Conservation (phyloP, 2,888 invertebrate species). For the Dryococelus australis region DNA sequence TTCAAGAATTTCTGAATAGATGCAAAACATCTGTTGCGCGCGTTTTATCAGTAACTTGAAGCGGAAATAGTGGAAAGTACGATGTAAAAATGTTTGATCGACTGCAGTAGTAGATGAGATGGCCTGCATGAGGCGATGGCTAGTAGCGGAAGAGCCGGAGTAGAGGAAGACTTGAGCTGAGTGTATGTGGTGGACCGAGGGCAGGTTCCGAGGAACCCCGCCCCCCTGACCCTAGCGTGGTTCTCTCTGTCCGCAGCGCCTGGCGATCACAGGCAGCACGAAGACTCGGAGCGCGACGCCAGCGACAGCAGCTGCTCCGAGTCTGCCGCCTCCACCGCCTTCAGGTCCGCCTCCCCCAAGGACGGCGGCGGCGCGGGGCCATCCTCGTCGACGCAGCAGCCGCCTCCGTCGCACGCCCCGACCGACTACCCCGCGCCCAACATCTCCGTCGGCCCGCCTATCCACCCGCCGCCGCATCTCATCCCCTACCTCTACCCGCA, state of each 20-base stretch:
- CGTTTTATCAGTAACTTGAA: too few relatives aligned
- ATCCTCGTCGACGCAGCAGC: conserved; percentile 57
- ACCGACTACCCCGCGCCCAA: conserved; percentile 82
- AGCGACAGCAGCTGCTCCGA: conserved; percentile 55
- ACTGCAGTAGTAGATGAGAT: too few relatives aligned
- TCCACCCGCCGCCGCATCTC: conserved; percentile 87
- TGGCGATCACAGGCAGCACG: conserved; percentile 50
- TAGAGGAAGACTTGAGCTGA: not conserved
- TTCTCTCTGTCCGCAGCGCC: conserved; percentile 46
- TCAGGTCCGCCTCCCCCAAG: conserved; percentile 48
- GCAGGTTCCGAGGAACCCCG: conserved; percentile 17
- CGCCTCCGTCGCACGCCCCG: conserved; percentile 65
- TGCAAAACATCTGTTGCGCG: too few relatives aligned
- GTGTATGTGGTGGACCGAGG: conserved; percentile 22
- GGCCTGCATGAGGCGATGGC: not conserved
- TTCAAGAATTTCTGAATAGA: too few relatives aligned
- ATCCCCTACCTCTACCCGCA: conserved; percentile 91
- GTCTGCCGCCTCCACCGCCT: conserved; percentile 51
- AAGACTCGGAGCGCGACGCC: conserved; percentile 54
- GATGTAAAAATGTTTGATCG: too few relatives aligned
- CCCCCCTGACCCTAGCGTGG: conserved; percentile 44
- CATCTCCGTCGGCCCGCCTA: conserved; percentile 92
- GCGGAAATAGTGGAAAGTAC: too few relatives aligned
- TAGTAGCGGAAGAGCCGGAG: not conserved
- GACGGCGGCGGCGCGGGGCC: conserved; percentile 58